Conservation (phyloP, 2,797 vertebrate species). For the Pseudochirops cupreus region DNA sequence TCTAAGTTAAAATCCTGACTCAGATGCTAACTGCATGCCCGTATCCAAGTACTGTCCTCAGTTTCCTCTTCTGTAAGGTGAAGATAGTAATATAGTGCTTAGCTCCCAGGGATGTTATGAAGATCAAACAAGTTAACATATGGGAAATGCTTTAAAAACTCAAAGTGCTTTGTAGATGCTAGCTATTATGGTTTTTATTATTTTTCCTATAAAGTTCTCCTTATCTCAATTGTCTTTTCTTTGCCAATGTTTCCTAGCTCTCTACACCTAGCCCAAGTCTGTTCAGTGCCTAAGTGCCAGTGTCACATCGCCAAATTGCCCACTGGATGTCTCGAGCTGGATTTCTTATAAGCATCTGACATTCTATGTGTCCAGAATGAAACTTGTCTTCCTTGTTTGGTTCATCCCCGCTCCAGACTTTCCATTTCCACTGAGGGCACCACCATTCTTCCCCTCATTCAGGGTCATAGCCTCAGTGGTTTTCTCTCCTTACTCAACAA, state of each 20-base stretch:
- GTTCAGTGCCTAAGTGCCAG: background rate
- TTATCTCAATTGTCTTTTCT: background rate
- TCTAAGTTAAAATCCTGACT: background rate
- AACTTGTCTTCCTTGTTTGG: background rate
- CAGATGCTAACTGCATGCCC: background rate
- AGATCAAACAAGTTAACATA: background rate
- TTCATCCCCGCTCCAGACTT: background rate
- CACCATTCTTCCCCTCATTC: background rate
- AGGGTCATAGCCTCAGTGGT: background rate
- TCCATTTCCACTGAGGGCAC: background rate
- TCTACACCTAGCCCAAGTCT: background rate
- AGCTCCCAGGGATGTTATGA: background rate
- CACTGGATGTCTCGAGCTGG: background rate
- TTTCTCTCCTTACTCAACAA: background rate
- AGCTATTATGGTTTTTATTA: background rate
- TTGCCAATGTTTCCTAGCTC: background rate
- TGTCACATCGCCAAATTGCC: no score
- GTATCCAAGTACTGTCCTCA: no score
- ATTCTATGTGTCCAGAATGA: background rate
- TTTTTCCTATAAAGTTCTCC: background rate
- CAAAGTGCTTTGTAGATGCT: background rate
- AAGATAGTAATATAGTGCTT: background rate
- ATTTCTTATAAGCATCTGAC: background rate
- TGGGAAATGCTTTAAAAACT: background rate
- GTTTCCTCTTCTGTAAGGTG: background rate